phyloP scores from a whole-genome alignment of 2,113 vertebrate genomes.

The Psittacara wagleri region DNA sequence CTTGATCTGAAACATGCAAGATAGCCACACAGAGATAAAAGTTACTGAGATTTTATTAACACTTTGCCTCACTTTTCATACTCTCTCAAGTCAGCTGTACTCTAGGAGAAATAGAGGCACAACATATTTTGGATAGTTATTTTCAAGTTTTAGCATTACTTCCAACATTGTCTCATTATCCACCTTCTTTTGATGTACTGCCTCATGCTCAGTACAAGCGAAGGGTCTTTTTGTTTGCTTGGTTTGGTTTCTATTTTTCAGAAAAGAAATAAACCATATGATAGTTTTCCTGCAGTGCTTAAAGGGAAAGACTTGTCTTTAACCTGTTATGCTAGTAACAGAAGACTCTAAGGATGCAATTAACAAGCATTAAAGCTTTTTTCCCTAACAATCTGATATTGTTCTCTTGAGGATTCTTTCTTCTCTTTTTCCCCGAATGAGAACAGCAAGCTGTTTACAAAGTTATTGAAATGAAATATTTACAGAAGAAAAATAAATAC shows the following conservation, averaged over 20 bases:
- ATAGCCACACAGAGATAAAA: neutral
- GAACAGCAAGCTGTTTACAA: neutral
- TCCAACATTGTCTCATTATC: neutral
- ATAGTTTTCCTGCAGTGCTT: neutral
- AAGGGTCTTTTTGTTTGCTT: rapidly evolving
- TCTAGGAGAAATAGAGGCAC: neutral
- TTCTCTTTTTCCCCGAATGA: neutral
- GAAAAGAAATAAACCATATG: neutral
- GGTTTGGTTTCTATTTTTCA: neutral
- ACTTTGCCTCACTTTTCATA: neutral
- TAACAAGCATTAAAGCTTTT: slow-evolving; percentile 22
- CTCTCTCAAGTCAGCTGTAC: neutral
- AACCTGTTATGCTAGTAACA: neutral
- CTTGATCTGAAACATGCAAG: neutral
- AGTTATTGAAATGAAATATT: slow-evolving; percentile 4
- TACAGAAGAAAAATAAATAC: neutral
- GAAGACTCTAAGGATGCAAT: neutral
- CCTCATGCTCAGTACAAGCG: neutral
- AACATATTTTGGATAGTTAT: neutral
- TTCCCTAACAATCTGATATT: neutral
- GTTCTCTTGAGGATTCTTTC: neutral
- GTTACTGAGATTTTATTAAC: neutral
- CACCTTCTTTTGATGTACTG: neutral
- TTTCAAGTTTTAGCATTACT: neutral
- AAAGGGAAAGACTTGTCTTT: neutral